phyloP scores from a whole-genome alignment of 2,888 invertebrate species.

The Barypeithes pellucidus region DNA sequence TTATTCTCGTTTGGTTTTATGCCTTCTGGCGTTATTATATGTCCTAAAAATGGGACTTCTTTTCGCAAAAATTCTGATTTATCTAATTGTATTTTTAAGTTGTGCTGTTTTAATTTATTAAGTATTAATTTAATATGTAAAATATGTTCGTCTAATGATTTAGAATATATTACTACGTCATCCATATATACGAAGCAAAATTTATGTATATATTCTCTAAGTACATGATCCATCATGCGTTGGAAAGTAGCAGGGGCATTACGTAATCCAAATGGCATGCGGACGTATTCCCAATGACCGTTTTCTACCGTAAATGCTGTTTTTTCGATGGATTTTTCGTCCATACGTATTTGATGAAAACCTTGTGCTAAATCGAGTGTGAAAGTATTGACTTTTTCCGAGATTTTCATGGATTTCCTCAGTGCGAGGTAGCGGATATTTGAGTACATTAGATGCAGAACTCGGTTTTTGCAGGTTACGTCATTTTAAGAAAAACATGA shows the following conservation, averaged over 20 bases:
- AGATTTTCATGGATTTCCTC: too few relatives aligned
- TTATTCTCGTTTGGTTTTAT: conserved; percentile 63
- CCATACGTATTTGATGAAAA: conserved; percentile 63
- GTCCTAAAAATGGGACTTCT: too few relatives aligned
- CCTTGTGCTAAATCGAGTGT: conserved; percentile 62
- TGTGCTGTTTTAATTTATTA: conserved; percentile 48
- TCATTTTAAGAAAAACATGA: too few relatives aligned
- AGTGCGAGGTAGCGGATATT: conserved; percentile 5
- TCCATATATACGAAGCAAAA: conserved; percentile 50
- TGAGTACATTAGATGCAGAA: too few relatives aligned
- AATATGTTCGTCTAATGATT: too few relatives aligned
- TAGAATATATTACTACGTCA: conserved; percentile 47
- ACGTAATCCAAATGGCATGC: conserved; percentile 61
- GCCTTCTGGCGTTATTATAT: conserved; percentile 61
- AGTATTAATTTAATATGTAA: conserved; percentile 55
- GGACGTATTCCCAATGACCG: conserved; percentile 58
- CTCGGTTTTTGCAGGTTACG: too few relatives aligned
- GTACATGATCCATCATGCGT: conserved; percentile 54
- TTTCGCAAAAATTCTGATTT: too few relatives aligned
- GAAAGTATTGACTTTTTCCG: too few relatives aligned
- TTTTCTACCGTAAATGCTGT: conserved; percentile 60
- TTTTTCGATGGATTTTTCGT: conserved; percentile 57
- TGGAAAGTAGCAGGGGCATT: conserved; percentile 59
- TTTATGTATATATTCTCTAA: conserved; percentile 63
- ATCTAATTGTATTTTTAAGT: too few relatives aligned